Conservation (phyloP, 2,113 vertebrate species). For the Capra hircus region DNA sequence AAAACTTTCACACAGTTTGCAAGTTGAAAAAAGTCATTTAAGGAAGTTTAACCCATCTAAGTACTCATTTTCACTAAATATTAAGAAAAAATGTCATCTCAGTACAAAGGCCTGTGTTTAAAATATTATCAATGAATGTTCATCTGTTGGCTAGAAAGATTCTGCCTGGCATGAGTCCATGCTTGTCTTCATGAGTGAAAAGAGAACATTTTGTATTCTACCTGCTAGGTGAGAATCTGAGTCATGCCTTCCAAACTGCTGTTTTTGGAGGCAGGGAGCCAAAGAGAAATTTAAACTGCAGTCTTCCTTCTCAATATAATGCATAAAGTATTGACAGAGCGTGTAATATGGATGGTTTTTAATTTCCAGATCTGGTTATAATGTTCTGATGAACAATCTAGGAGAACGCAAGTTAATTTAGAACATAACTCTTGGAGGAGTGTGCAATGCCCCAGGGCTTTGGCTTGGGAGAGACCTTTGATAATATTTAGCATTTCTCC, state of each 20-base stretch:
- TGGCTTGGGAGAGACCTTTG: constrained; percentile 45
- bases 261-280: constrained; percentile 56
- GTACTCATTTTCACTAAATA: not conserved
- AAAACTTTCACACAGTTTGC: not conserved
- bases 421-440: constrained; percentile 62
- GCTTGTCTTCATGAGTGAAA: constrained; percentile 14
- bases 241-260: constrained; percentile 31
- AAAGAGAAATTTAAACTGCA: constrained; percentile 50
- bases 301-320: constrained; percentile 55
- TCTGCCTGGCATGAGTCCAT: constrained; percentile 19
- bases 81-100: not conserved
- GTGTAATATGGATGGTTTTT: constrained; percentile 55
- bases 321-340: constrained; percentile 49
- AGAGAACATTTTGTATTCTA: constrained; percentile 60
- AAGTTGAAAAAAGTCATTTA: not conserved
- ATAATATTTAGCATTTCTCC: constrained; percentile 46
- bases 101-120: not conserved
- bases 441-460: constrained; percentile 41
- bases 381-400: constrained; percentile 44
- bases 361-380: constrained; percentile 63
- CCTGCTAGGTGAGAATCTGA: constrained; percentile 57
- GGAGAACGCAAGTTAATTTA: constrained; percentile 60
- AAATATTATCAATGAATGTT: constrained; percentile 26
- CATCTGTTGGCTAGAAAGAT: not conserved
- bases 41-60: not conserved